Evolutionary conservation across 1,140 invertebrate species (phyloP), one percentile per base, ranked within the genome.

Genomic region (Pseudomyrmex gracilis): DNA sequence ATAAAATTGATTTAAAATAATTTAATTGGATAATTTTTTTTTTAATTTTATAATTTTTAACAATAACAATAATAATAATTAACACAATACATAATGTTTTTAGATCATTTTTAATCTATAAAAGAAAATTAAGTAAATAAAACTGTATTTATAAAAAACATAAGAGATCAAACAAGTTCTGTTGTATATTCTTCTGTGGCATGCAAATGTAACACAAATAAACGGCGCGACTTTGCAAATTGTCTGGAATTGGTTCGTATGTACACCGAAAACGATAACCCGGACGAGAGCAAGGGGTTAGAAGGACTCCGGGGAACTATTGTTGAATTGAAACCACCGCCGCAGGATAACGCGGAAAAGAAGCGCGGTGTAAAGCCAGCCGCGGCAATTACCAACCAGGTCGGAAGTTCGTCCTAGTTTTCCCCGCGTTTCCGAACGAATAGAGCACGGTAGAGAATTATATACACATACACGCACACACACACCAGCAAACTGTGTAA

Each of bases 371-470:
- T 12, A 70, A 66, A 86, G 22, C 64, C 49, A 57, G 13, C 53
- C 53, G 66, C 53, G 66, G 67, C 85, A 84, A 86, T 87, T 86
- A 84, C 67, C 47, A 70, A 49, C 53, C 66, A 24, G n/a, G 64
- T 77, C 43, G 53, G 85, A 70, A 86, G 51, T 86, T 87, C 53
- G 80, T 20, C 73, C 73, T 49, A 87, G 73, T 87, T 87, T 86
- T 63, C 68, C 34, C 8, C 22, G 34, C 53, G 66, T 73, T 86
- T 63, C 17, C 34, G 58, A 20, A 17, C 51, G 53, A 57, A 20
- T 10, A 20, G 17, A 12, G 57, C 22, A 49, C 1, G 8, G 64
- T 53, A 68, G 34, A 45, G 34, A 34, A 34, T 34, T 34, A 34
- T 34, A 34, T 34, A 34, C 1, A 34, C 7, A 0, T 34, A 7